Conservation (phyloP, 2,888 invertebrate species). For the Mystacides longicornis region DNA sequence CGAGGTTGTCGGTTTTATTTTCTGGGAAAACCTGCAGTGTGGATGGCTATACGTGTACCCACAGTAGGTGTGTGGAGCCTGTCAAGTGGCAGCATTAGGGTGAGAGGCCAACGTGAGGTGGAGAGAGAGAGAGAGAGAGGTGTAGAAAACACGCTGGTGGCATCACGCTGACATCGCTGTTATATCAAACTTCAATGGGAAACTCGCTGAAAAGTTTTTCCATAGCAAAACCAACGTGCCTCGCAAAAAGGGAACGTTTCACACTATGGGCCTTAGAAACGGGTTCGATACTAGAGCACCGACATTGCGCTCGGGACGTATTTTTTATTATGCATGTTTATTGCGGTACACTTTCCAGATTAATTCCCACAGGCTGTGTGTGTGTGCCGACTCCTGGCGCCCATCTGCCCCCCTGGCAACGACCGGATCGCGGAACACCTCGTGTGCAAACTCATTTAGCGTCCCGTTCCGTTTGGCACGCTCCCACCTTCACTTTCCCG, state of each 20-base stretch:
- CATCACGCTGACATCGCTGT: slow-evolving; percentile 16
- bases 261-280: neutral
- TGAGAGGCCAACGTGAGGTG: neutral
- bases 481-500: too few relatives aligned
- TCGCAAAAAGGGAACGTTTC: neutral
- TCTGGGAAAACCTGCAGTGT: neutral
- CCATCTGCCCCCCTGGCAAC: slow-evolving; percentile 11
- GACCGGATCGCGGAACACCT: slow-evolving; percentile 9
- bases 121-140: neutral
- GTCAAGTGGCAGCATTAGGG: slow-evolving; percentile 5
- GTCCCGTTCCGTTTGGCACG: slow-evolving; percentile 4
- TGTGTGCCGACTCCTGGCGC: neutral
- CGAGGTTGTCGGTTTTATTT: neutral
- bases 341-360: neutral
- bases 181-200: slow-evolving; percentile 11
- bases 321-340: neutral
- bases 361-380: slow-evolving; percentile 6
- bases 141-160: slow-evolving; percentile 7
- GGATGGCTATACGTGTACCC: neutral
- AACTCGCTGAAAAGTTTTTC: neutral
- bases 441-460: slow-evolving; percentile 2
- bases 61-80: neutral
- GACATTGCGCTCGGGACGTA: neutral
- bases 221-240: neutral
- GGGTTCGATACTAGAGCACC: neutral